phyloP scores from a whole-genome alignment of 2,797 vertebrate species.

The Coregonus suidteri region DNA sequence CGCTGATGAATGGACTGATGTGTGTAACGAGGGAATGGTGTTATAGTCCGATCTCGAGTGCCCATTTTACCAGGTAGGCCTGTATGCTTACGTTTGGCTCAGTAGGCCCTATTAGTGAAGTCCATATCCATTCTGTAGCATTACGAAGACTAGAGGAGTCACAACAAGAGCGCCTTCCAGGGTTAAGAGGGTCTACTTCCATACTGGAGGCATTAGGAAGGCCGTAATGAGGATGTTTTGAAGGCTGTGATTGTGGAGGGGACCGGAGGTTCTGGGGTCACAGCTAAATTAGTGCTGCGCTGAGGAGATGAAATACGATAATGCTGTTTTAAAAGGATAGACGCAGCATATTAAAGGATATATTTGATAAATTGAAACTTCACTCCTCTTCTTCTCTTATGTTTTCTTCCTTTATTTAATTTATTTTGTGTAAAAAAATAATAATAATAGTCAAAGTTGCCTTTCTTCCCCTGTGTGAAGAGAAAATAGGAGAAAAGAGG shows the following conservation, averaged over 20 bases:
- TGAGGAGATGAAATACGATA: slow-evolving; percentile 59
- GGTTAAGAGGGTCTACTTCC: slow-evolving; percentile 1
- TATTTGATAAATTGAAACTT: slow-evolving; percentile 49
- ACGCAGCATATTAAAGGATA: slow-evolving; percentile 52
- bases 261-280: slow-evolving; percentile 50
- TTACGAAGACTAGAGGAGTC: no score
- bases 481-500: no score
- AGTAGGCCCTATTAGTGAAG: no score
- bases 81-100: no score
- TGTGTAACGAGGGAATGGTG: no score
- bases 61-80: no score
- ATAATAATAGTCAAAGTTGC: slow-evolving; percentile 9
- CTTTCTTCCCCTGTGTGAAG: no score
- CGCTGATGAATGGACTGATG: no score
- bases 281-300: slow-evolving; percentile 43
- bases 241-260: slow-evolving; percentile 31
- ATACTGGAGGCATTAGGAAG: slow-evolving; percentile 27
- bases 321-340: slow-evolving; percentile 51
- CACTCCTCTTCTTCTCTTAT: slow-evolving; percentile 24
- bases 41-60: no score
- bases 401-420: slow-evolving; percentile 30
- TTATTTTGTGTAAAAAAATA: slow-evolving; percentile 2
- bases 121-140: no score
- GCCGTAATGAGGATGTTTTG: slow-evolving; percentile 49
- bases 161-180: no score